Conservation (phyloP, 2,113 vertebrate genomes). For the Pteronura brasiliensis region DNA sequence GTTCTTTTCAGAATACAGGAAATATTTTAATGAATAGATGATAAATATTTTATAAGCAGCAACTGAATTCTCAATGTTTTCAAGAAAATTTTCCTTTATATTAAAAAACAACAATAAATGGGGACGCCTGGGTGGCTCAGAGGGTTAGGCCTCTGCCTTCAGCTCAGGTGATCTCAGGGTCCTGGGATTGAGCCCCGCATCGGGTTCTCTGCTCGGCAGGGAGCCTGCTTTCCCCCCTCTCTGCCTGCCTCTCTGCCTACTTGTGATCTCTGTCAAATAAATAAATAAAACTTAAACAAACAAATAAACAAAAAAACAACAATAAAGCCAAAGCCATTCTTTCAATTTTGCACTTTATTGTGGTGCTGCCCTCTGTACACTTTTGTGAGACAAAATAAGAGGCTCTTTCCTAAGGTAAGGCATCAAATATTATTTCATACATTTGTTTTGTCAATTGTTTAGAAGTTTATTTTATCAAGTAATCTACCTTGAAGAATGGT, state of each 20-base stretch:
- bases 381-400: neutral
- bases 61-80: slow-evolving; percentile 32
- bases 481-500: neutral
- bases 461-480: neutral
- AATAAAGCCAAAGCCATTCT: neutral
- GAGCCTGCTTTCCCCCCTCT: too few relatives aligned
- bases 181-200: too few relatives aligned
- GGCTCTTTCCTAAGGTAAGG: slow-evolving; percentile 1
- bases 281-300: too few relatives aligned
- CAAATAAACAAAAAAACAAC: too few relatives aligned
- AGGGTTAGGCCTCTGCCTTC: too few relatives aligned
- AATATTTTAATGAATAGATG: slow-evolving; percentile 66
- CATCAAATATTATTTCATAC: slow-evolving; percentile 42
- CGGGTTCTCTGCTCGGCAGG: too few relatives aligned
- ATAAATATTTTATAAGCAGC: slow-evolving; percentile 64
- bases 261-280: too few relatives aligned
- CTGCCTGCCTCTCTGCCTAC: too few relatives aligned
- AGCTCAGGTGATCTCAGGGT: too few relatives aligned
- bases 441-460: neutral
- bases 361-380: accelerated
- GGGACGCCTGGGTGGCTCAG: too few relatives aligned
- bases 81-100: neutral
- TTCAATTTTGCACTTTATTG: neutral
- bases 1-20: slow-evolving; percentile 38
- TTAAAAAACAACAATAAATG: neutral